Evolutionary conservation across 2,888 invertebrate species (phyloP).

Genomic region (Fabriciana adippe): DNA sequence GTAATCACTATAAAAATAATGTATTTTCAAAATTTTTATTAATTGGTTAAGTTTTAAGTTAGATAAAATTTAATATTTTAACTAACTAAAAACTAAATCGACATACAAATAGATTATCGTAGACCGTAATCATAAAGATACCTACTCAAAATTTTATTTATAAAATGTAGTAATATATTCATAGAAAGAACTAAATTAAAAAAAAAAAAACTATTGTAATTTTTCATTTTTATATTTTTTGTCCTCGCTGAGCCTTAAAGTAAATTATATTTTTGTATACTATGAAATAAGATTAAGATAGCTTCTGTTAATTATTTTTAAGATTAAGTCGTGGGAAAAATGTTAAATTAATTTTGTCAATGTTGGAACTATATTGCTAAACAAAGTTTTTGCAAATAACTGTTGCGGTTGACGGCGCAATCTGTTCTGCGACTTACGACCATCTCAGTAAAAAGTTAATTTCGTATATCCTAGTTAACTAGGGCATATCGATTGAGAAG

Average conservation of each 20-base stretch:
- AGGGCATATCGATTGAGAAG: conserved; percentile 56
- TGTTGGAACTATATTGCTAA: conserved; percentile 31
- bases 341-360: conserved; percentile 34
- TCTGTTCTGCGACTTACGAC: conserved; percentile 64
- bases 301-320: conserved; percentile 16
- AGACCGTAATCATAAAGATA: too few relatives aligned
- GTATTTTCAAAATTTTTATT: too few relatives aligned
- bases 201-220: too few relatives aligned
- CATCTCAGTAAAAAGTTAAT: conserved; percentile 54
- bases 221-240: too few relatives aligned
- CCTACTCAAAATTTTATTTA: too few relatives aligned
- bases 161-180: too few relatives aligned
- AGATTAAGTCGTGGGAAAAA: conserved; percentile 40
- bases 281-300: conserved; percentile 1
- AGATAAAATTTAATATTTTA: too few relatives aligned
- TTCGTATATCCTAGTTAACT: conserved; percentile 60
- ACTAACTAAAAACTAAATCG: too few relatives aligned
- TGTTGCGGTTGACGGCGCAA: conserved; percentile 60
- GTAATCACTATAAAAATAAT: too few relatives aligned
- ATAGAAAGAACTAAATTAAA: too few relatives aligned
- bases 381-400: conserved; percentile 60
- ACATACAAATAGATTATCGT: too few relatives aligned
- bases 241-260: not conserved
- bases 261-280: not conserved
- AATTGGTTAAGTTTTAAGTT: too few relatives aligned